Percentiles rank a stretch among this genome's conserved stretches.
Conservation (phyloP, 2,113 vertebrate genomes). For the Xerus inauris region DNA sequence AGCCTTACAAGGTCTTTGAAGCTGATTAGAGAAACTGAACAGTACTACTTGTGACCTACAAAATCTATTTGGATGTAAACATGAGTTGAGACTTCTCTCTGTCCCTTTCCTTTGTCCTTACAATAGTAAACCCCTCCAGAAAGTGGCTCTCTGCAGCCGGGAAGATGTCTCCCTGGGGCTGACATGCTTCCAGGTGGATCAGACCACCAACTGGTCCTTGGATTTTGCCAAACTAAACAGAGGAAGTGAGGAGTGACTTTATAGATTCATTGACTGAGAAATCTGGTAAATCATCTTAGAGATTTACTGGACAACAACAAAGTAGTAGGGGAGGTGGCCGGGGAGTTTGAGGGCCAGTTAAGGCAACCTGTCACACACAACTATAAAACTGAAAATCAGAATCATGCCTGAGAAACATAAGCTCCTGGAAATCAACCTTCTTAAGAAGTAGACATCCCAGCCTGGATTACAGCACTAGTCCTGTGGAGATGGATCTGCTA, state of each 20-base stretch:
- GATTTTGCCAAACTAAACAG: neutral
- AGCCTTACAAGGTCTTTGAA: conserved; percentile 93
- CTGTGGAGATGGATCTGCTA: neutral
- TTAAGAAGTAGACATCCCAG: neutral
- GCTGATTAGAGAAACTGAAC: conserved; percentile 93
- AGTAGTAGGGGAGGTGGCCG: neutral
- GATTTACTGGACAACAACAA: conserved; percentile 49
- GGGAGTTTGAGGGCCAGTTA: neutral
- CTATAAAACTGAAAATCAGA: neutral
- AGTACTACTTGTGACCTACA: conserved; percentile 85
- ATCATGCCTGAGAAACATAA: neutral
- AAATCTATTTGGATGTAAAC: conserved; percentile 59
- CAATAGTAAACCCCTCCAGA: accelerated
- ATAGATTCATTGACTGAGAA: neutral
- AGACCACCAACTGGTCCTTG: conserved; percentile 28
- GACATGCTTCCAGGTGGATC: neutral
- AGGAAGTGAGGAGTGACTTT: neutral
- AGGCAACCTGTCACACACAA: neutral
- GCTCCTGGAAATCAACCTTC: conserved; percentile 24
- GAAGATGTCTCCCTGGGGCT: neutral
- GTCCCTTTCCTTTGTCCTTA: neutral
- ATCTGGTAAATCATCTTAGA: neutral
- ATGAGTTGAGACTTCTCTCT: conserved; percentile 69
- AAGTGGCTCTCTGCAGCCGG: accelerated
- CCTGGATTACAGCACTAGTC: too few species aligned